Evolutionary conservation across 1,140 invertebrate species (phyloP), one percentile per base, ranked within the genome.

Genomic region (Leptestheria dahalacensis): DNA sequence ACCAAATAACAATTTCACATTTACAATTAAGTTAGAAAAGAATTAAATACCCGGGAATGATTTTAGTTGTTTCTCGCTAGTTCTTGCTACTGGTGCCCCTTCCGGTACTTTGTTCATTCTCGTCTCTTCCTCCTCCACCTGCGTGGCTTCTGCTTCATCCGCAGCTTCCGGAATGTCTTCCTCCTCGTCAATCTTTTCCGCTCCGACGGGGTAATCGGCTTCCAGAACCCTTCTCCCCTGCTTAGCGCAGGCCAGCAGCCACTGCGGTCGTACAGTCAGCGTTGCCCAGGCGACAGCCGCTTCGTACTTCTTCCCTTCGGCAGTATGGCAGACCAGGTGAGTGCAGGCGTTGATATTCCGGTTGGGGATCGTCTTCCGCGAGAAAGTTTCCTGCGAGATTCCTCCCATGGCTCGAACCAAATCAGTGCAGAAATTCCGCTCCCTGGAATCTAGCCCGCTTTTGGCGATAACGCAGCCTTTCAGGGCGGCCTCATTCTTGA

Each of bases 221-320:
- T 58, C 61, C 1, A 24, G 20, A 6, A 48, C 72, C 3, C 75
- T 69, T 18, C 68, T 65, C 1, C 78, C 77, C 4, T 72, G 65
- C 9, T 68, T 65, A 6, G 80, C 80, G 71, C 88, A 91, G 23
- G 77, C 73, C 41, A 85, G 68, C 25, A 95, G 67, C 91, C 91
- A 95, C 15, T 81, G 70, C 23, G 81, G 79, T 1, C 68, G 80
- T 1, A 93, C 80, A 23, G 84, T 84, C 79, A 87, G 73, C 54
- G 89, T 67, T 18, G 78, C 78, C 91, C 90, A 95, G 67, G 87
- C 88, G 0, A 86, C 69, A 0, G 90, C 86, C 9, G 86, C 90
- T 33, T 72, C 70, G 71, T 90, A 93, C 69, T 95, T 95, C 52
- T 82, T 80, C 0, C 90, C 88, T 61, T 74, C 74, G 0, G 86